Base-by-base conservation (phyloP, 1,140 invertebrate genomes). In the Tyrophagus putrescentiae region DNA sequence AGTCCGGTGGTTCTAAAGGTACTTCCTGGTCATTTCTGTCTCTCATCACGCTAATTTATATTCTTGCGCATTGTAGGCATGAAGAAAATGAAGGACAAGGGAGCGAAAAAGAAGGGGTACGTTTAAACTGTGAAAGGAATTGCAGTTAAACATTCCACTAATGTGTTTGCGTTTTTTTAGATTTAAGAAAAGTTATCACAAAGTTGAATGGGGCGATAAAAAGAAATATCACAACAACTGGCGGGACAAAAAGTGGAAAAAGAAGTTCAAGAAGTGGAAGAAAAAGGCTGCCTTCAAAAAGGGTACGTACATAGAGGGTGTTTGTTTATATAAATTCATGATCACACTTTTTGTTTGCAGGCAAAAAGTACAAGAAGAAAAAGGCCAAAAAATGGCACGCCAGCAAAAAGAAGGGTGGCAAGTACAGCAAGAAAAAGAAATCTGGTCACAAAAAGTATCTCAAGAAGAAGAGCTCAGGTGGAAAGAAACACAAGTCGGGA, bases 231-330 rank as follows among this genome's bases (percentile, higher is more conserved):
- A 58, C 31, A 48, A 58, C 50, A 58, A 58, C 29, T 58, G 57
- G 57, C 57, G 57, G 54, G 57, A 58, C 57, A 58, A 58, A 18
- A 27, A 58, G 11, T 58, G 53, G 36, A 58, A 58, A 18, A 58
- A 58, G 57, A 58, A 58, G 48, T 58, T 58, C 57, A 58, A 58
- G 31, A 58, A 58, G 25, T 58, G 57, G 57, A 58, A 58, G 50
- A 58, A 58, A 16, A 13, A 58, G 13, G n/a, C 13, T 25, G 57
- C 13, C n/a, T 58, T 18, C 57, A 58, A 58, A 25, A 58, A 58
- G 57, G 57, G n/a, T n/a, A n/a, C n/a, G n/a, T n/a, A n/a, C n/a
- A n/a, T n/a, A n/a, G n/a, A n/a, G n/a, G n/a, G n/a, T n/a, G n/a
- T n/a, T n/a, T n/a, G n/a, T n/a, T n/a, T n/a, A n/a, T n/a, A n/a